These are phyloP conservation scores for Podilymbus podiceps DNA, from an alignment of 2,113 vertebrate genomes.

Conservation along the genomic window DNA sequence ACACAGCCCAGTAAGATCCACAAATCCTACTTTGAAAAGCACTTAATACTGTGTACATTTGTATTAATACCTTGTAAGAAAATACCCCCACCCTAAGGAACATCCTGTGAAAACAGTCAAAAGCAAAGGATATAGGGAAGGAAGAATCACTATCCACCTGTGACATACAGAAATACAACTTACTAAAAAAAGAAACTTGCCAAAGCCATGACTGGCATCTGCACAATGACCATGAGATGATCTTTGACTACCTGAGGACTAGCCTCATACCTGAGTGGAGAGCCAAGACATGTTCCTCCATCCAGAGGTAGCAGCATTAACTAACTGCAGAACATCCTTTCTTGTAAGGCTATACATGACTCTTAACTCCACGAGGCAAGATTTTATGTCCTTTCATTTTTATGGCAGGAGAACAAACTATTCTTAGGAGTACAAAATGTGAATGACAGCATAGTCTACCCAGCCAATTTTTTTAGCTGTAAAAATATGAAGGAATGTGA, in stretches of 20 bases:
- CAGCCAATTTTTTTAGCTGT: neutral
- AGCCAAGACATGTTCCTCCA: neutral
- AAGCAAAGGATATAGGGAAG: neutral
- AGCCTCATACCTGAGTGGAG: neutral
- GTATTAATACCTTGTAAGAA: neutral
- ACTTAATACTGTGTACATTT: too few relatives aligned
- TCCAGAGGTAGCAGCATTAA: neutral
- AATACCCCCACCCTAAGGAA: neutral
- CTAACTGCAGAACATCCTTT: neutral
- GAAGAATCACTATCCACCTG: neutral
- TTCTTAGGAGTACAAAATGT: neutral
- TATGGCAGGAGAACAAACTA: neutral
- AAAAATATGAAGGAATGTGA: neutral
- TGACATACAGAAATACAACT: neutral
- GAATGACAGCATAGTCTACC: neutral
- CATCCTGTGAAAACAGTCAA: neutral
- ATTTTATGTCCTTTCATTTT: neutral
- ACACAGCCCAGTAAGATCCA: neutral
- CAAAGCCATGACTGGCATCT: neutral
- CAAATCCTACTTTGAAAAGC: neutral
- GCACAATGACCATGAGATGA: neutral
- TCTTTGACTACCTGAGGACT: neutral
- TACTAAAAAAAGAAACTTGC: neutral
- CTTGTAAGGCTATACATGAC: too few relatives aligned
- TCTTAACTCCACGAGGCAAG: neutral